These are phyloP conservation scores for Portevinia maculata DNA, from an alignment of 2,888 invertebrate species.

Conservation along the genomic window DNA sequence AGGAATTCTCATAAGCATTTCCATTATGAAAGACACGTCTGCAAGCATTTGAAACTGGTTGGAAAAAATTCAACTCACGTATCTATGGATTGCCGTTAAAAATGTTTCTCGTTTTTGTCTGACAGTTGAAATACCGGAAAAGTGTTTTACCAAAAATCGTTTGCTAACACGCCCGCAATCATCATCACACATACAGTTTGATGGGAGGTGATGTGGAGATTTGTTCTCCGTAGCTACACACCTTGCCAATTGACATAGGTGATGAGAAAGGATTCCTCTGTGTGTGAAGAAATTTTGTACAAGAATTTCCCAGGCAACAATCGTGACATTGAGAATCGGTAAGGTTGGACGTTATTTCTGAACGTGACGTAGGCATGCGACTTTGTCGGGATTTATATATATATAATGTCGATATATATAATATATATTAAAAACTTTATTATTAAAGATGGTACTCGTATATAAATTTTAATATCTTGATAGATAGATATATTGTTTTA, in stretches of 20 bases:
- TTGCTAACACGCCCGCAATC: conserved; percentile 42
- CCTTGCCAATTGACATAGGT: not conserved
- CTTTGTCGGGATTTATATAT: no score
- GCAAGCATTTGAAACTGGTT: not conserved
- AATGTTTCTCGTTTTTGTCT: conserved; percentile 7
- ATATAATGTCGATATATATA: no score
- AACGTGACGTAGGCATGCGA: not conserved
- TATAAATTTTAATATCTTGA: no score
- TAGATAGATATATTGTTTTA: no score
- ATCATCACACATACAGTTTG: conserved; percentile 15
- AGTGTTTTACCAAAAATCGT: conserved; percentile 39
- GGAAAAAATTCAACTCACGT: conserved; percentile 28
- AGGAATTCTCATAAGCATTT: conserved; percentile 1
- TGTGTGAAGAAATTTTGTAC: not conserved
- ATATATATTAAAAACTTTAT: no score
- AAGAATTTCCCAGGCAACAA: not conserved
- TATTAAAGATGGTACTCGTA: no score
- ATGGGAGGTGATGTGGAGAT: not conserved
- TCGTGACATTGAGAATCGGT: conserved; percentile 1
- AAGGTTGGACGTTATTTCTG: not conserved
- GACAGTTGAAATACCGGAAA: conserved; percentile 29
- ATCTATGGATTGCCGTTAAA: conserved; percentile 10
- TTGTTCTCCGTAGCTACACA: not conserved
- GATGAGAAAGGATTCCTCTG: not conserved
- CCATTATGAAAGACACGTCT: conserved; percentile 8